Evolutionary conservation across 2,797 vertebrate genomes (phyloP).

Genomic region (Astyanax mexicanus): DNA sequence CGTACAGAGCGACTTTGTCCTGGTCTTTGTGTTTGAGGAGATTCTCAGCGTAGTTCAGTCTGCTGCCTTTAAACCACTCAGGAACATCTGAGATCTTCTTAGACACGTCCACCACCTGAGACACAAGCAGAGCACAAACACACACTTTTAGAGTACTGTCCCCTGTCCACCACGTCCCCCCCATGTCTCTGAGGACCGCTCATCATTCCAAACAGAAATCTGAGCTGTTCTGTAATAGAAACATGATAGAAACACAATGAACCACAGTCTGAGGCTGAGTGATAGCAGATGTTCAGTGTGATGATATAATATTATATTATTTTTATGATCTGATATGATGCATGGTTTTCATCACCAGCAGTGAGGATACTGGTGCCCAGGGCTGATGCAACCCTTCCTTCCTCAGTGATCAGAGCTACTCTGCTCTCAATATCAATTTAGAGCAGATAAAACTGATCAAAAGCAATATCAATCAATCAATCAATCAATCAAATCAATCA

Average conservation of each 20-base stretch:
- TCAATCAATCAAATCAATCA: too few relatives aligned
- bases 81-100: slow-evolving; percentile 90
- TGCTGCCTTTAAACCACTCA: slow-evolving; percentile 93
- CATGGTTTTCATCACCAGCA: background rate
- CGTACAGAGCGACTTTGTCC: slow-evolving; percentile 92
- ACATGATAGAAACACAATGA: too few relatives aligned
- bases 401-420: too few relatives aligned
- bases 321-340: background rate
- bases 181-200: too few relatives aligned
- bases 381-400: background rate
- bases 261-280: background rate
- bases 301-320: background rate
- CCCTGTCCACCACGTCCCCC: too few relatives aligned
- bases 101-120: slow-evolving; percentile 88
- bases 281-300: background rate
- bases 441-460: too few relatives aligned
- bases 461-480: too few relatives aligned
- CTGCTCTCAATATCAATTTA: too few relatives aligned
- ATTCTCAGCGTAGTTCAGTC: slow-evolving; percentile 95
- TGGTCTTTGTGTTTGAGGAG: slow-evolving; percentile 89
- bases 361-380: background rate
- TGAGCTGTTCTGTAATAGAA: too few relatives aligned
- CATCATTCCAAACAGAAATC: too few relatives aligned
- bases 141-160: too few relatives aligned
- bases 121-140: too few relatives aligned